These are phyloP conservation scores for Microcebus griseorufus DNA, from an alignment of 2,113 vertebrate genomes.

Conservation along the genomic window DNA sequence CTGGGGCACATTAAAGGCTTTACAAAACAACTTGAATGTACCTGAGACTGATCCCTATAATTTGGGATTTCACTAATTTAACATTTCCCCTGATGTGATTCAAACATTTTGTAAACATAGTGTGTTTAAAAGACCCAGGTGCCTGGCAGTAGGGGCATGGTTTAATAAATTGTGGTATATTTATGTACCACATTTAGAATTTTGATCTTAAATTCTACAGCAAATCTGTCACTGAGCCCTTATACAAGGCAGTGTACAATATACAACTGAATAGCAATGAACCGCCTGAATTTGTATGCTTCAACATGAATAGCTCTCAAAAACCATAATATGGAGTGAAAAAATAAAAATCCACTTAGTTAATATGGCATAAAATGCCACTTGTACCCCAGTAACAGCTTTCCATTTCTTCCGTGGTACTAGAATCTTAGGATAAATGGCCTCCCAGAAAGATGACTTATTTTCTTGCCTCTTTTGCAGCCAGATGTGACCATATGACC, in stretches of 20 bases:
- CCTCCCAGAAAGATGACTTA: neutral
- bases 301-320: neutral
- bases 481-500: neutral
- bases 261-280: neutral
- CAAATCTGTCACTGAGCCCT: neutral
- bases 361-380: neutral
- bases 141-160: neutral
- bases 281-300: neutral
- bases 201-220: constrained; percentile 33
- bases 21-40: constrained; percentile 23
- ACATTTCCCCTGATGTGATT: constrained; percentile 7
- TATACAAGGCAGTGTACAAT: neutral
- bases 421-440: constrained; percentile 33
- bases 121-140: constrained; percentile 53
- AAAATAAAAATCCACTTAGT: neutral
- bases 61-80: constrained; percentile 57
- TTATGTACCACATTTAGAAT: constrained; percentile 5
- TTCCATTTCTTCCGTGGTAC: neutral
- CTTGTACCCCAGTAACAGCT: neutral
- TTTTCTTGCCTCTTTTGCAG: constrained; percentile 26
- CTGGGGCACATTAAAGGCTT: constrained; percentile 17
- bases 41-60: constrained; percentile 10
- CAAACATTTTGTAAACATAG: constrained; percentile 12
- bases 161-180: constrained; percentile 33
- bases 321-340: neutral